Base-by-base conservation (phyloP, 2,888 invertebrate genomes). In the Amiota mariae region DNA sequence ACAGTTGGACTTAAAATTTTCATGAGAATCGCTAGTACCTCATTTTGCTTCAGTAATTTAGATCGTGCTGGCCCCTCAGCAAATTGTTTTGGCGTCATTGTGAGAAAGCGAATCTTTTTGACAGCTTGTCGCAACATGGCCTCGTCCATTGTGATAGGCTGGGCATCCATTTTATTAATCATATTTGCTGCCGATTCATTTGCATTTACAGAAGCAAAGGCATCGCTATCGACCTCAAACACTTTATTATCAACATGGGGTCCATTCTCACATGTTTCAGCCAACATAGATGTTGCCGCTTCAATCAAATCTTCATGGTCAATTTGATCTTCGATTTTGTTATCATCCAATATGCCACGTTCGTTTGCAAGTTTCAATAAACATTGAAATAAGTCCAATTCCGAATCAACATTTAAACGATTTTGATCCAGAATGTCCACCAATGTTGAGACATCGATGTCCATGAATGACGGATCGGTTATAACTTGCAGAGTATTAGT, bases 11-110 rank as follows among this genome's bases (percentile, higher is more conserved):
- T 94, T 20, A 95, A 93, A 75, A 96, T 95, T 88, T 96, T 95
- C 93, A 96, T 95, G 1, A 96, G 91, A 73, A 96, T 94, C 0
- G 95, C 93, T 84, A 95, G 94, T 36, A 36, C 94, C 87, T 96
- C 96, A 1, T 94, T 92, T 88, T 95, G 94, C 0, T 93, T 92
- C 36, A 96, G 91, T 10, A 96, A 90, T n/a, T 91, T 90, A 13
- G 95, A 95, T 70, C 93, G 92, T 0, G 95, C 95, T 0, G 96
- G 95, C 0, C 95, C 95, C 82, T 95, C 94, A 0, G 96, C 95
- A 88, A 96, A 96, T 90, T 96, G 94, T 87, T 95, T 93, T 0
- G 96, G 94, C 0, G 93, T 93, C 79, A 96, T 90, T 0, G 95
- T 95, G 13, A 96, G 91, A 89, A 96, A 96, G 36, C 96, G 92